These are phyloP conservation scores for Sitobion miscanthi DNA, from an alignment of 1,140 invertebrate species.

Conservation along the genomic window DNA sequence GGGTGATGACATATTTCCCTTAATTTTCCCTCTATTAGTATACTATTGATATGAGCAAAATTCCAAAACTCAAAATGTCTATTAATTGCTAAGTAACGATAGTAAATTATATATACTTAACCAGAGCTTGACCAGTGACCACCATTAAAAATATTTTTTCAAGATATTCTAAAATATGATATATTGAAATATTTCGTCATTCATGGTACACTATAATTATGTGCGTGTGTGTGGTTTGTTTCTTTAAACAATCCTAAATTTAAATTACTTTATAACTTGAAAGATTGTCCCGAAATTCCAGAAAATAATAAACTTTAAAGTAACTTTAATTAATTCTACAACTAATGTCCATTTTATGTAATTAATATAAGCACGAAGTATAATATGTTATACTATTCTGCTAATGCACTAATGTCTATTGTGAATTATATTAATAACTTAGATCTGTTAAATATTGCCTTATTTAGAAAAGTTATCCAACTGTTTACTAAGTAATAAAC, in stretches of 20 bases:
- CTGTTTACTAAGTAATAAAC: neutral
- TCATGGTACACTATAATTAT: neutral
- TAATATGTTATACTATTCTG: neutral
- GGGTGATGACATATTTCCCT: conserved; percentile 59
- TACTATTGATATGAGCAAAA: conserved; percentile 60
- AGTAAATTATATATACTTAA: neutral
- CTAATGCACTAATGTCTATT: neutral
- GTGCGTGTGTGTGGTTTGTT: too few species aligned
- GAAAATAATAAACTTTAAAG: neutral
- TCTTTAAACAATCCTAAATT: neutral
- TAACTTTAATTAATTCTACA: neutral
- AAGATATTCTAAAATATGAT: neutral
- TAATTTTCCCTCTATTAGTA: conserved; percentile 61
- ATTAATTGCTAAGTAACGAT: conserved; percentile 59
- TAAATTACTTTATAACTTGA: neutral
- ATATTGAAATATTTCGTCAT: neutral
- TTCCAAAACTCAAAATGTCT: conserved; percentile 57
- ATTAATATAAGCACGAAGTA: neutral
- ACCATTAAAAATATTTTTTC: neutral
- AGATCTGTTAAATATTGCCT: neutral
- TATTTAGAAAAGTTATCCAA: neutral
- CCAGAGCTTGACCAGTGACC: too few species aligned
- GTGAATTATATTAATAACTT: neutral
- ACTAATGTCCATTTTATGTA: neutral
- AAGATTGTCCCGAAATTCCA: neutral